A percentile compares a stretch with the other conserved stretches of the same genome.
Conservation (phyloP, 2,797 vertebrate species). For the Podargus strigoides region DNA sequence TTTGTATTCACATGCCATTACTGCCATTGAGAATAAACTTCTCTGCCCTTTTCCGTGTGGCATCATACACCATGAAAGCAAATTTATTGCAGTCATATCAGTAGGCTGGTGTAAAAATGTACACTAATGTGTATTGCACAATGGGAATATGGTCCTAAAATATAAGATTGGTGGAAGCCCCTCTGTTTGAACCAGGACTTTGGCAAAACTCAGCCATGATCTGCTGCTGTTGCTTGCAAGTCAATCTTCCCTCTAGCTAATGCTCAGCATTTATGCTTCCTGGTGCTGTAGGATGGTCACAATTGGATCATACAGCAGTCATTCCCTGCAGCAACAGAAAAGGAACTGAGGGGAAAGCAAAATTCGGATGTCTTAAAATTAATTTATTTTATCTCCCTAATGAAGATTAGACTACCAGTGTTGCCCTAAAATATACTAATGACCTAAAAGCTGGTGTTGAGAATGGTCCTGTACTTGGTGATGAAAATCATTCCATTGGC, state of each 20-base stretch:
- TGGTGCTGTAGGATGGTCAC: neutral
- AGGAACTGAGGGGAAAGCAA: neutral
- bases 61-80: neutral
- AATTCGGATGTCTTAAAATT: neutral
- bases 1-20: neutral
- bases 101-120: neutral
- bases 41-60: neutral
- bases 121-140: neutral
- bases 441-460: neutral
- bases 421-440: neutral
- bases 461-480: neutral
- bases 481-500: neutral
- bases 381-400: slow-evolving; percentile 8
- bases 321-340: neutral
- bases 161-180: neutral
- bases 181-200: neutral
- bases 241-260: neutral
- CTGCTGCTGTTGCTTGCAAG: neutral
- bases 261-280: neutral
- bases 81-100: neutral
- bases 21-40: neutral
- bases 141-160: neutral
- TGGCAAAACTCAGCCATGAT: neutral
- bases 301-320: neutral
- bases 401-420: neutral